Conservation (phyloP, 2,797 vertebrate genomes). For the Scleropages formosus region DNA sequence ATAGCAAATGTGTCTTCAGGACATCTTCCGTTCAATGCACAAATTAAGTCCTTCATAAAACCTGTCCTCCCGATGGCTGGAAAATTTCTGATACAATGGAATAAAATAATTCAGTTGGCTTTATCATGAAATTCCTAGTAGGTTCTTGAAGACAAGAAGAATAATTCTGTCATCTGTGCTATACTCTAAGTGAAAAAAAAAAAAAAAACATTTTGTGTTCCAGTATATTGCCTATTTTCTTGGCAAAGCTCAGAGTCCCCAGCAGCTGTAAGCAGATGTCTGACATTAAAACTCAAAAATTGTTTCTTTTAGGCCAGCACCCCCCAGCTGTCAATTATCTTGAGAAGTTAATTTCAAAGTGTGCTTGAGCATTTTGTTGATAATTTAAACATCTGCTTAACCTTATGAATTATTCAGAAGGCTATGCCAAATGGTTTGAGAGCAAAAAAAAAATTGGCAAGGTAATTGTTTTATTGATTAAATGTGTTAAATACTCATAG, state of each 20-base stretch:
- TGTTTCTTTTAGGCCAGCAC: background rate
- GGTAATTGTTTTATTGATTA: conserved; percentile 23
- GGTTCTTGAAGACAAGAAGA: background rate
- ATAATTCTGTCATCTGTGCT: background rate
- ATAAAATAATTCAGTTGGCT: background rate
- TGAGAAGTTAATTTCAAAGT: conserved; percentile 13
- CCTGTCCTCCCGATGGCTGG: background rate
- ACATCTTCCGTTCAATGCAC: too few relatives aligned
- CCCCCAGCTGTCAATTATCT: background rate
- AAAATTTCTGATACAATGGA: conserved; percentile 3
- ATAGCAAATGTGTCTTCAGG: too few relatives aligned
- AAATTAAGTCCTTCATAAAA: too few relatives aligned
- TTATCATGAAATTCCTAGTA: background rate
- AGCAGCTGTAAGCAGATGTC: too few relatives aligned
- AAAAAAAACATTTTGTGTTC: background rate
- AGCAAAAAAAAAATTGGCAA: background rate
- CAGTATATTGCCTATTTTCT: background rate
- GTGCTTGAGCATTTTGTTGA: background rate
- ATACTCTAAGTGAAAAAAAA: background rate
- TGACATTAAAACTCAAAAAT: background rate
- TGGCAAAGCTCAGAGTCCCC: background rate
- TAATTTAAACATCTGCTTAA: background rate
- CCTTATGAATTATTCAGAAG: background rate
- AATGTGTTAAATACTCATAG: conserved; percentile 13
- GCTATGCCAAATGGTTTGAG: background rate